Conservation (phyloP, 2,113 vertebrate species). For the Nerophis ophidion region DNA sequence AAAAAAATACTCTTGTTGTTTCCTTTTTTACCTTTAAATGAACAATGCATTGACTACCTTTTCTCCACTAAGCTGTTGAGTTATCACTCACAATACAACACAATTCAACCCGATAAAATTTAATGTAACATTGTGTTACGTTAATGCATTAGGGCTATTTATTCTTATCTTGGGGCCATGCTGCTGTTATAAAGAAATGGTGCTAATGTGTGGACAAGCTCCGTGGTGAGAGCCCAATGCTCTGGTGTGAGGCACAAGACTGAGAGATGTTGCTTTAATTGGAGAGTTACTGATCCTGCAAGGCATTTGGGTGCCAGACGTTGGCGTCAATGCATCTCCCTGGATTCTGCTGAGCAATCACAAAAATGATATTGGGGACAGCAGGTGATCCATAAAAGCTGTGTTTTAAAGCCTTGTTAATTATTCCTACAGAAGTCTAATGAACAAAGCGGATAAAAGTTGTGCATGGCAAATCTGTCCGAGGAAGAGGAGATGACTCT, state of each 20-base stretch:
- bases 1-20: slow-evolving; percentile 28
- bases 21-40: slow-evolving; percentile 42
- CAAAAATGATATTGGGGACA: slow-evolving; percentile 79
- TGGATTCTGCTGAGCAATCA: slow-evolving; percentile 75
- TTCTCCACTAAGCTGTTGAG: slow-evolving; percentile 33
- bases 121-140: slow-evolving; percentile 42
- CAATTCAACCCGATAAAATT: slow-evolving; percentile 50
- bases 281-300: slow-evolving; percentile 73
- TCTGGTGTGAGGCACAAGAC: slow-evolving; percentile 53
- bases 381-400: slow-evolving; percentile 80
- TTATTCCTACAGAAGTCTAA: slow-evolving; percentile 77
- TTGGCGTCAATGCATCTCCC: slow-evolving; percentile 67
- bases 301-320: slow-evolving; percentile 69
- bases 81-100: slow-evolving; percentile 31
- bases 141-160: slow-evolving; percentile 48
- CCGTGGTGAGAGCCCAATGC: slow-evolving; percentile 53
- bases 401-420: slow-evolving; percentile 79
- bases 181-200: slow-evolving; percentile 46
- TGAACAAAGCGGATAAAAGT: slow-evolving; percentile 73
- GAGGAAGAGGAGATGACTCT: slow-evolving; percentile 42
- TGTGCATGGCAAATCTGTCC: slow-evolving; percentile 59
- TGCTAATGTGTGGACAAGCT: slow-evolving; percentile 44
- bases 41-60: slow-evolving; percentile 29
- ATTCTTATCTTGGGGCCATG: slow-evolving; percentile 45
- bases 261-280: slow-evolving; percentile 73